phyloP scores from a whole-genome alignment of 2,113 vertebrate genomes.

The Miniopterus natalensis region DNA sequence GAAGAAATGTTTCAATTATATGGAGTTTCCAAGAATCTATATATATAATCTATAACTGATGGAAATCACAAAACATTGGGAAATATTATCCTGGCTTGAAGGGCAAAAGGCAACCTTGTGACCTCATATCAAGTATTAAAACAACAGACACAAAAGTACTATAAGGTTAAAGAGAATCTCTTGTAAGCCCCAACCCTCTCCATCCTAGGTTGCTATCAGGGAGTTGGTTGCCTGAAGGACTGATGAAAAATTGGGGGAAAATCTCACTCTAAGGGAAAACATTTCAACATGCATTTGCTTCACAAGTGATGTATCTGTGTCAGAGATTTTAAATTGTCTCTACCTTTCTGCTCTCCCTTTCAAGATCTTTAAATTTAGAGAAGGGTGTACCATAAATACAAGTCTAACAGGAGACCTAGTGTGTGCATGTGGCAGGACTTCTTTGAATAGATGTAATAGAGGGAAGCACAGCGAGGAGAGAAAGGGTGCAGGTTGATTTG shows the following conservation, averaged over 20 bases:
- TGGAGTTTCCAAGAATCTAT: not conserved
- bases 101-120: not conserved
- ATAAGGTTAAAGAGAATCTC: not conserved
- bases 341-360: not conserved
- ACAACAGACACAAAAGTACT: not conserved
- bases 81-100: not conserved
- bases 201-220: too few relatives aligned
- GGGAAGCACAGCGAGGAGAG: fast-evolving
- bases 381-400: not conserved
- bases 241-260: not conserved
- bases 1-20: not conserved
- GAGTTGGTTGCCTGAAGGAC: not conserved
- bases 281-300: not conserved
- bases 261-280: not conserved
- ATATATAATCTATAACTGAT: not conserved
- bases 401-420: not conserved
- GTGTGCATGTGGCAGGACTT: not conserved
- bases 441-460: not conserved
- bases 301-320: not conserved
- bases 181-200: not conserved
- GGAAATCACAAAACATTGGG: not conserved
- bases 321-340: not conserved
- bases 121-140: not conserved
- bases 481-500: not conserved
- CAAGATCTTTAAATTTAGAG: not conserved